Conservation (phyloP, 2,113 vertebrate species). For the Struthidea cinerea region DNA sequence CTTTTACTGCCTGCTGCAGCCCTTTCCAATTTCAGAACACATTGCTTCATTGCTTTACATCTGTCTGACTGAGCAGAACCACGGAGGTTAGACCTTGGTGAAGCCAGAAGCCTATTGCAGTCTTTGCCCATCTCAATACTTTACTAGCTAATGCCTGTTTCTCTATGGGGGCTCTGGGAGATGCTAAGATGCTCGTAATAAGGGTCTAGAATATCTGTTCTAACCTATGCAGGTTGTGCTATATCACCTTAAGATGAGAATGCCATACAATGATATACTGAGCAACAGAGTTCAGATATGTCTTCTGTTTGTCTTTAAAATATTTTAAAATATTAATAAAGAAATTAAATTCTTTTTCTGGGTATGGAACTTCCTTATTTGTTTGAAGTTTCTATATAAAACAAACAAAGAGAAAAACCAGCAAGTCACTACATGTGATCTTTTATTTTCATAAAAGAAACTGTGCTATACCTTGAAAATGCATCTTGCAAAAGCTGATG, state of each 20-base stretch:
- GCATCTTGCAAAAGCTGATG: neutral
- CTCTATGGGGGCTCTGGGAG: neutral
- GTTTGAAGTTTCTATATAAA: neutral
- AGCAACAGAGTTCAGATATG: neutral
- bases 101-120: neutral
- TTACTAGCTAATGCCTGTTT: neutral
- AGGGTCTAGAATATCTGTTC: neutral
- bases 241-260: neutral
- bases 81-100: neutral
- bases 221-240: neutral
- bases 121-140: neutral
- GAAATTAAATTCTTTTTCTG: neutral
- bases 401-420: neutral
- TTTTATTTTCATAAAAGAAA: neutral
- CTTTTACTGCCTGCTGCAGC: constrained; percentile 36
- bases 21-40: constrained; percentile 20
- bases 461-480: neutral
- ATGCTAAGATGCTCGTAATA: neutral
- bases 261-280: neutral
- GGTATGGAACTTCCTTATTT: neutral
- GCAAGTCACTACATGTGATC: neutral
- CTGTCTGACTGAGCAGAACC: neutral
- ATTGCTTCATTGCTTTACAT: neutral
- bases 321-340: neutral
- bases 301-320: neutral